Evolutionary conservation across 2,888 invertebrate species (phyloP).

Genomic region (Pogonocherus hispidulus): DNA sequence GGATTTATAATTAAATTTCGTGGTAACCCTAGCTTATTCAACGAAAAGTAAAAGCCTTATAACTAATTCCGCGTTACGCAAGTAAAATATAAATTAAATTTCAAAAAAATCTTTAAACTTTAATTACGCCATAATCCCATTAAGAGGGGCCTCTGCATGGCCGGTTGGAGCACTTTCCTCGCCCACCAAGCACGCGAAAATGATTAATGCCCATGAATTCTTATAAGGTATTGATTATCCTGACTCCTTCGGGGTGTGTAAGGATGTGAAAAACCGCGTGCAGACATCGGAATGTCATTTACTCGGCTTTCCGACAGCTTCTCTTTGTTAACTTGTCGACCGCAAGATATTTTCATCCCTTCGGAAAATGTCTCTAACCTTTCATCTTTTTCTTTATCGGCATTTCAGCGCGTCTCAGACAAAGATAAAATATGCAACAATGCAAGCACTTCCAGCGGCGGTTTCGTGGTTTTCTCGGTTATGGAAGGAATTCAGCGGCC

Average conservation of each 20-base stretch:
- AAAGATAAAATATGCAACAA: slow-evolving; percentile 48
- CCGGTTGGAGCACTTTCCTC: slow-evolving; percentile 7
- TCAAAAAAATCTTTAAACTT: slow-evolving; percentile 4
- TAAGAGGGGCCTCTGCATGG: slow-evolving; percentile 10
- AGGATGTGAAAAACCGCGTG: slow-evolving; percentile 52
- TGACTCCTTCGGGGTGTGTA: slow-evolving; percentile 33
- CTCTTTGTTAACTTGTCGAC: slow-evolving; percentile 63
- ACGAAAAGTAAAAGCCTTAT: neutral
- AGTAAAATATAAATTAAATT: slow-evolving; percentile 6
- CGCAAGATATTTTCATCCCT: slow-evolving; percentile 61
- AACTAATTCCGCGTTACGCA: neutral
- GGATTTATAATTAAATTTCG: slow-evolving; percentile 1
- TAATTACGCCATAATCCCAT: slow-evolving; percentile 24
- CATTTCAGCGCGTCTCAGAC: slow-evolving; percentile 32
- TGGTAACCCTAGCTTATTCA: neutral
- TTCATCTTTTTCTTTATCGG: slow-evolving; percentile 40
- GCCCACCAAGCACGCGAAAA: slow-evolving; percentile 17
- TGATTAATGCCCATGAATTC: slow-evolving; percentile 39
- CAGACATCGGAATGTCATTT: slow-evolving; percentile 64
- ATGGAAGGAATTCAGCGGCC: slow-evolving; percentile 39
- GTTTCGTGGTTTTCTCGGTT: slow-evolving; percentile 29
- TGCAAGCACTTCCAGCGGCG: slow-evolving; percentile 38
- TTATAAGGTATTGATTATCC: slow-evolving; percentile 46
- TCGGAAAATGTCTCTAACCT: slow-evolving; percentile 52
- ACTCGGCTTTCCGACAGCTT: slow-evolving; percentile 58